Evolutionary conservation across 1,140 invertebrate genomes (phyloP), one percentile per base, ranked within the genome.

Genomic region (Araneus ventricosus): DNA sequence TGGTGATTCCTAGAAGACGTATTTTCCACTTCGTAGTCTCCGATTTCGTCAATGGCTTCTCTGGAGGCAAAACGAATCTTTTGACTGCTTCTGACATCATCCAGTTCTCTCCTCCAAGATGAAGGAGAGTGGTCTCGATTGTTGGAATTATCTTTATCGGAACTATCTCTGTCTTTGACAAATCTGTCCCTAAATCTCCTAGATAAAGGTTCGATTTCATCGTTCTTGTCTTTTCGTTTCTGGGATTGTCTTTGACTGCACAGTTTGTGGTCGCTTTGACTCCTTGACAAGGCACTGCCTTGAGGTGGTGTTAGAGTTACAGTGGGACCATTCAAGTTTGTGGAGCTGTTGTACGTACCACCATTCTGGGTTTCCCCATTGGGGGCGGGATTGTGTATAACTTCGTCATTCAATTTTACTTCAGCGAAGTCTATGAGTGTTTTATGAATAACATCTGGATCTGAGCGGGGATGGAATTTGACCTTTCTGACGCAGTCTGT

Each of bases 211-310:
- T 34, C 27, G 10, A 61, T 59, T 27, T 84, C 90, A 2, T 91
- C 90, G 17, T 45, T 34, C 39, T 52, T 86, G 14, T 87, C 85
- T 82, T 86, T 87, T 37, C 67, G 57, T 30, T 92, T 82, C 37
- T 41, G 95, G 98, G 98, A 93, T n/a, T 93, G 86, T 39, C 86
- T 89, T 95, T 99, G 98, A 98, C 98, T 82, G 99, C 95, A 61
- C 98, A 96, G 57, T 59, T 89, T 93, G 95, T 99, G 98, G 95
- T 99, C 98, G 95, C 98, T 98, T 95, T 99, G 99, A 92, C 98
- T 98, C 94, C 98, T 96, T 97, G 98, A 98, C 52, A 99, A 95
- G 5, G 95, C 95, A 27, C 95, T 95, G 7, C 84, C 87, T 63
- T 80, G 88, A 34, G 94, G 94, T 24, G 93, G 57, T 14, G 94